Evolutionary conservation across 2,797 vertebrate species (phyloP).

Genomic region (Diplodus puntazzo): DNA sequence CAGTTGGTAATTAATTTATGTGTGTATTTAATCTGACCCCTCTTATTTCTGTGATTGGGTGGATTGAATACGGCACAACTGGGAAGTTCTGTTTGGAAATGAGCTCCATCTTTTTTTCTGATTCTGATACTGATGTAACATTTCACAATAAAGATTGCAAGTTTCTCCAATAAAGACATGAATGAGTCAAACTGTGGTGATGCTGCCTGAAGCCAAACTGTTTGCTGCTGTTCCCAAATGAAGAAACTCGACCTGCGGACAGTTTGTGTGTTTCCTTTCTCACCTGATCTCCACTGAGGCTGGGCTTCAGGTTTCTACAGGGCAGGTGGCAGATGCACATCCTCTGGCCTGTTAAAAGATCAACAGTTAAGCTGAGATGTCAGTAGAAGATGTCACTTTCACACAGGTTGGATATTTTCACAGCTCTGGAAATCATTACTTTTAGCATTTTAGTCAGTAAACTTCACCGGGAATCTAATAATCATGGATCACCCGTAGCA

Average conservation of each 20-base stretch:
- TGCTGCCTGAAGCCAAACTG: background rate
- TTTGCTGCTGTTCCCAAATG: background rate
- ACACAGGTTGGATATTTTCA: background rate
- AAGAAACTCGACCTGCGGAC: background rate
- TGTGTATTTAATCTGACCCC: too few species aligned
- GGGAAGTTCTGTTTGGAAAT: too few species aligned
- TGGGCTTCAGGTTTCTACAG: conserved; percentile 90
- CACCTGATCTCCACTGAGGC: conserved; percentile 88
- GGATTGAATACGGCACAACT: too few species aligned
- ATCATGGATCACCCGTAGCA: too few species aligned
- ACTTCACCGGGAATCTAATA: too few species aligned
- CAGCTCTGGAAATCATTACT: background rate
- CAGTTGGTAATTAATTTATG: too few species aligned
- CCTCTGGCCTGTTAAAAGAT: conserved; percentile 88
- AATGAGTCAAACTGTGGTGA: background rate
- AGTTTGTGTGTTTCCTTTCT: background rate
- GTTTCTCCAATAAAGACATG: background rate
- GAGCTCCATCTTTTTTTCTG: too few species aligned
- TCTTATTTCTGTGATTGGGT: too few species aligned
- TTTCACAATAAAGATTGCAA: too few species aligned
- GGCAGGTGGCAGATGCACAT: conserved; percentile 98
- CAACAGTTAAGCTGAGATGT: background rate
- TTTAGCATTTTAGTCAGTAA: background rate
- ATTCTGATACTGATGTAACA: too few species aligned
- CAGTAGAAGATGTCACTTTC: background rate